A percentile compares a stretch with the other conserved stretches of the same genome.
Evolutionary conservation across 92 coral and sea anemone genomes (phyloP).

Genomic region (Umimayanthus kanabou): DNA sequence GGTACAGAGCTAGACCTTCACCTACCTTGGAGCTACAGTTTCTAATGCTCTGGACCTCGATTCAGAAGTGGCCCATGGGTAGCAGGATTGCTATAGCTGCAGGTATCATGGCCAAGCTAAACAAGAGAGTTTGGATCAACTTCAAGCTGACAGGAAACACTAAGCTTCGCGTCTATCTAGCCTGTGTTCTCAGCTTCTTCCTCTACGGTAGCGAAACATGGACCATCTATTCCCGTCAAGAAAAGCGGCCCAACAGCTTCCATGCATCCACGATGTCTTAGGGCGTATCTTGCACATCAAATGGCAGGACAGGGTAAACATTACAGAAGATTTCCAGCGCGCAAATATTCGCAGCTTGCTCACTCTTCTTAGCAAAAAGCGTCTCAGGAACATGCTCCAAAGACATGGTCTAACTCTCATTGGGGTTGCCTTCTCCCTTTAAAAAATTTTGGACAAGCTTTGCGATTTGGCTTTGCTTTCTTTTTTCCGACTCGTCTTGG

Average conservation of each 20-base stretch:
- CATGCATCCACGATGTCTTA: background rate
- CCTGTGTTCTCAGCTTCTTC: constrained; percentile 22
- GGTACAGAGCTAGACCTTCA: too few species aligned
- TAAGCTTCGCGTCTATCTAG: background rate
- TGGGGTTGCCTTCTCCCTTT: too few species aligned
- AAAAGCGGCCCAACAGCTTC: background rate
- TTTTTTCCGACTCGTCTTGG: too few species aligned
- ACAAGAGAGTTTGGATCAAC: constrained; percentile 17
- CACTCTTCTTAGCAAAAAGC: background rate
- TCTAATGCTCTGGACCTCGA: background rate
- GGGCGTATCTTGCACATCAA: background rate
- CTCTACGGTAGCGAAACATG: too few species aligned
- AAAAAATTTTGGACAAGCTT: too few species aligned
- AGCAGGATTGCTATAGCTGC: constrained; percentile 2
- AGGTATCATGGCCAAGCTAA: background rate
- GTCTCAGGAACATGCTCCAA: background rate
- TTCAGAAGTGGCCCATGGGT: background rate
- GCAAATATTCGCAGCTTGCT: background rate
- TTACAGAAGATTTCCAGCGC: background rate
- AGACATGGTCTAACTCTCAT: too few species aligned
- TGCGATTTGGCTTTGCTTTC: too few species aligned
- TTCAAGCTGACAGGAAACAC: background rate
- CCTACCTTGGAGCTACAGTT: too few species aligned
- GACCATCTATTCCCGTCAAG: background rate
- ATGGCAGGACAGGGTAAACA: constrained; percentile 1